Conservation (phyloP, 2,888 invertebrate genomes). For the Drosophila rellima region DNA sequence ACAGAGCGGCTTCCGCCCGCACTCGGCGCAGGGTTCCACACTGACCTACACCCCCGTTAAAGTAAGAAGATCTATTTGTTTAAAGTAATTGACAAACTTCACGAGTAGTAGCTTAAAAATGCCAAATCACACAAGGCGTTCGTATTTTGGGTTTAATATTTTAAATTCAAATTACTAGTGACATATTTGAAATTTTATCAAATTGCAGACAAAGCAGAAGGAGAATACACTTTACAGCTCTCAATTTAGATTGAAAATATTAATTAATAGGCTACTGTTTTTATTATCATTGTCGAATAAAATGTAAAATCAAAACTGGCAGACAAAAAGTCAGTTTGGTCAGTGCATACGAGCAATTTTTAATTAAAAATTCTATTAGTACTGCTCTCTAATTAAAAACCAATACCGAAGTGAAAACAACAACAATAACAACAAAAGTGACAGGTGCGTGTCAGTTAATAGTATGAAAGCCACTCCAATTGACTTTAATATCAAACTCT, state of each 20-base stretch:
- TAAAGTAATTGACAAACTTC: constrained; percentile 52
- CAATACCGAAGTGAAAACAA: constrained; percentile 24
- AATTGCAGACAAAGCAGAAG: constrained; percentile 23
- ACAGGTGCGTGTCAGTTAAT: constrained; percentile 32
- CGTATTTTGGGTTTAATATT: constrained; percentile 23
- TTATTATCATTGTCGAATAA: constrained; percentile 54
- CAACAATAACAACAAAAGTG: constrained; percentile 23
- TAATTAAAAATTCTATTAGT: constrained; percentile 81
- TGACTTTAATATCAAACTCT: constrained; percentile 55
- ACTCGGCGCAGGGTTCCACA: constrained; percentile 88
- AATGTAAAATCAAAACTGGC: constrained; percentile 54
- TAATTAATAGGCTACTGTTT: constrained; percentile 71
- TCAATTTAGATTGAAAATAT: constrained; percentile 72
- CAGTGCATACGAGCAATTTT: constrained; percentile 57
- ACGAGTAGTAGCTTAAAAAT: constrained; percentile 33
- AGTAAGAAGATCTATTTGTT: too few species aligned
- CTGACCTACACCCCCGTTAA: constrained; percentile 91
- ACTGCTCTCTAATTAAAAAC: constrained; percentile 75
- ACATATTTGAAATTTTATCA: constrained; percentile 76
- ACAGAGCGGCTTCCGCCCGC: constrained; percentile 88
- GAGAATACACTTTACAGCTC: constrained; percentile 3
- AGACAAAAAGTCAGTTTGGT: constrained; percentile 27
- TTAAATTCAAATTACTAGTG: constrained; percentile 71
- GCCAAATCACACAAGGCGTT: constrained; percentile 28
- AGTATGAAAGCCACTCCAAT: constrained; percentile 51